Percentiles rank a stretch among this genome's conserved stretches.
phyloP scores from a whole-genome alignment of 2,113 vertebrate species.

The Scomber japonicus region DNA sequence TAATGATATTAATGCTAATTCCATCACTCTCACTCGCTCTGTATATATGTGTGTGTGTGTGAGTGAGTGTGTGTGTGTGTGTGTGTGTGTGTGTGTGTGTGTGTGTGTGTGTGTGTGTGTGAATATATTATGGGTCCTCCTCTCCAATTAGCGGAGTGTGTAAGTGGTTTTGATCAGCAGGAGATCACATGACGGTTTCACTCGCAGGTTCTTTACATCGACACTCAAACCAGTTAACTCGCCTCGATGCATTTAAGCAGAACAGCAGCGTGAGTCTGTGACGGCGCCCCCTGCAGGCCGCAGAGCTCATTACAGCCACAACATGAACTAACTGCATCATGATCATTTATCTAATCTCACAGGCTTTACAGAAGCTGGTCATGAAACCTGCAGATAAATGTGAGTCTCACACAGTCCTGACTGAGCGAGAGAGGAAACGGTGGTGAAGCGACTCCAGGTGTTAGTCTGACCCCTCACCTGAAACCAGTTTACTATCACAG shows the following conservation, averaged over 20 bases:
- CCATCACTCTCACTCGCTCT: too few relatives aligned
- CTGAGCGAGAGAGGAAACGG: too few relatives aligned
- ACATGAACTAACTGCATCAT: too few relatives aligned
- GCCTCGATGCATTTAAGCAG: not conserved
- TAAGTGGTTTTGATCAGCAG: conserved; percentile 55
- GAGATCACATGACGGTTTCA: conserved; percentile 11
- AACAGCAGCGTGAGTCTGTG: not conserved
- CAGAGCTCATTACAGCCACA: not conserved
- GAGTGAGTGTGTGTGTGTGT: too few relatives aligned
- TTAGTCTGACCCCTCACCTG: not conserved
- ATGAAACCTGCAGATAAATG: too few relatives aligned
- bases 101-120: conserved; percentile 28
- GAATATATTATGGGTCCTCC: conserved; percentile 53
- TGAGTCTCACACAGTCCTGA: too few relatives aligned
- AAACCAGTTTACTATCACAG: not conserved
- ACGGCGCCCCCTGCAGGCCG: not conserved
- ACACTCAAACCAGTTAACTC: not conserved
- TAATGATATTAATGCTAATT: too few relatives aligned
- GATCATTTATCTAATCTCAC: too few relatives aligned
- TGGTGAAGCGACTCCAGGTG: not conserved
- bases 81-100: conserved; percentile 12
- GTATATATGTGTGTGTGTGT: too few relatives aligned
- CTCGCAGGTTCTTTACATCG: not conserved
- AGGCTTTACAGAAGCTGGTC: too few relatives aligned
- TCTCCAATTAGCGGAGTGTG: conserved; percentile 55